Conservation (phyloP, 1,140 invertebrate species). For the Lepidurus packardi region DNA sequence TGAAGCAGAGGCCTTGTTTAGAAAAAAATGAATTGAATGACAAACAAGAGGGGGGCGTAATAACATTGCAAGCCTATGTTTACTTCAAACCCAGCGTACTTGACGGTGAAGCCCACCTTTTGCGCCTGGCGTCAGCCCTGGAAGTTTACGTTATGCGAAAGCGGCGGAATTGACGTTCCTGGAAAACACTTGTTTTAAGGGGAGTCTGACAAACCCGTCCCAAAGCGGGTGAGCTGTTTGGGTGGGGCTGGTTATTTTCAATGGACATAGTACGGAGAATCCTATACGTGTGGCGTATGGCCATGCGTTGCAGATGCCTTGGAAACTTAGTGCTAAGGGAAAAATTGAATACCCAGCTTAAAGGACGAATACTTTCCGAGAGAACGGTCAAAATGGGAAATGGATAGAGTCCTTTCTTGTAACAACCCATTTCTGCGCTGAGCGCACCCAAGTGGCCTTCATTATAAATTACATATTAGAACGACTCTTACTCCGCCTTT, state of each 20-base stretch:
- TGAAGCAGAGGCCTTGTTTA: too few species aligned
- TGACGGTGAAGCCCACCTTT: neutral
- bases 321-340: neutral
- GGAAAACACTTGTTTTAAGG: neutral
- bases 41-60: too few species aligned
- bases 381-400: too few species aligned
- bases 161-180: neutral
- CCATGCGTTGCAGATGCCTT: neutral
- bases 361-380: too few species aligned
- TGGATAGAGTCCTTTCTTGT: too few species aligned
- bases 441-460: too few species aligned
- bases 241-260: slow-evolving; percentile 1
- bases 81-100: neutral
- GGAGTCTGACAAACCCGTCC: too few species aligned
- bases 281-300: neutral
- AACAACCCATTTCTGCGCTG: too few species aligned
- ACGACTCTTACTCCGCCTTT: too few species aligned
- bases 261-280: slow-evolving; percentile 17
- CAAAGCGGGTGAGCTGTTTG: neutral
- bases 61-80: too few species aligned
- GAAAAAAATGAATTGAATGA: too few species aligned
- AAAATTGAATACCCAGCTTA: neutral
- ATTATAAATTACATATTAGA: too few species aligned
- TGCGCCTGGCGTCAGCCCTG: neutral
- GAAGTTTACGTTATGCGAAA: neutral